Evolutionary conservation across 1,140 invertebrate species (phyloP), one percentile per base, ranked within the genome.

Genomic region (Solenopsis fugax): DNA sequence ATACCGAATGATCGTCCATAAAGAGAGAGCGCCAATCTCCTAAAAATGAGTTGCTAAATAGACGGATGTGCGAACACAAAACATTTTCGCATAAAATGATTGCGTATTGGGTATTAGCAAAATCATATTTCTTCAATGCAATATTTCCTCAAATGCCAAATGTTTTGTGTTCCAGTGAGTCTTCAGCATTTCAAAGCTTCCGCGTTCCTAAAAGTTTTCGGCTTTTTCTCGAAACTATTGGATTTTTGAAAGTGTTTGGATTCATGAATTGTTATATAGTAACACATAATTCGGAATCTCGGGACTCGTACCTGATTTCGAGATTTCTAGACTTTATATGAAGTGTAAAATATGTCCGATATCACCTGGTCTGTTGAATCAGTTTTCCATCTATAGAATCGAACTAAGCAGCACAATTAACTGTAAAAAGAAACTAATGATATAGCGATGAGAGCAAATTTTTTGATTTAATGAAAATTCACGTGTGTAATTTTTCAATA

Each of bases 1-100:
- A 97, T 87, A 94, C 94, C 52, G 91, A 93, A 93, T 94, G 93
- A 94, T 93, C 89, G 65, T 81, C 69, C 24, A 86, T 85, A 67
- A 76, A 85, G 54, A 84, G 69, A 73, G 71, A 90, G 50, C 41
- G 67, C 50, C 52, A 12, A 41, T 75, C 67, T 76, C 78, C 60
- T 89, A 60, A 85, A 45, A 87, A 77, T 73, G 52, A 89, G 77
- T 89, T 72, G 81, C 65, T 87, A 89, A 87, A 77, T 81, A 84
- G 56, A 41, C 82, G 84, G 45, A 29, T 69, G 60, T 76, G 54
- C 34, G 67, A 89, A 85, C 69, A 89, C 78, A 85, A 87, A 85
- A 87, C 50, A 78, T 75, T 88, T 85, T 58, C 56, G 80, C 77
- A 64, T 77, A 77, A 86, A 86, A 48, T 78, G 48, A 29, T 86